phyloP scores from a whole-genome alignment of 1,140 invertebrate species.

The Hermetia illucens region DNA sequence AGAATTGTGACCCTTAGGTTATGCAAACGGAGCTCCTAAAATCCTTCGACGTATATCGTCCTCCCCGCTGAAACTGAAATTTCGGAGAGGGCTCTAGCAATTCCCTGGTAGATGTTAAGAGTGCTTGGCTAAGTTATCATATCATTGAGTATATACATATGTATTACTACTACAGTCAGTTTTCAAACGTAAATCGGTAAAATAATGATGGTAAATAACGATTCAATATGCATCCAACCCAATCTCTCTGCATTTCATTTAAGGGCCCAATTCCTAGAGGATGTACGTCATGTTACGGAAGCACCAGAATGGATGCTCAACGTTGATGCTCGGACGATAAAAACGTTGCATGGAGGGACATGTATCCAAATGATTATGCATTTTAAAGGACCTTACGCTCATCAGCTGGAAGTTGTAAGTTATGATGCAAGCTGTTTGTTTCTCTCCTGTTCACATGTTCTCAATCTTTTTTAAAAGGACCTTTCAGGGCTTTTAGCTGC shows the following conservation, averaged over 20 bases:
- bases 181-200: neutral
- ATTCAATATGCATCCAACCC: neutral
- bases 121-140: no score
- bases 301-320: constrained; percentile 81
- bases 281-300: constrained; percentile 66
- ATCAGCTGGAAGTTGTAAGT: constrained; percentile 46
- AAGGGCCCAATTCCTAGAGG: constrained; percentile 72
- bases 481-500: constrained; percentile 57
- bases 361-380: constrained; percentile 82
- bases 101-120: no score
- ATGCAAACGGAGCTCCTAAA: no score
- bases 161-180: neutral
- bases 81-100: no score
- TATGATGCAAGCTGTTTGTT: neutral
- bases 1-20: no score
- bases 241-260: constrained; percentile 9
- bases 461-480: constrained; percentile 12
- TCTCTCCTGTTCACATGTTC: no score
- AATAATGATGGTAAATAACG: neutral
- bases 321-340: constrained; percentile 67
- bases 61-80: neutral
- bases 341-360: constrained; percentile 55
- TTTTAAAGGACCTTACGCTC: constrained; percentile 69
- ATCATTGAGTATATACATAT: neutral
- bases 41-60: no score